Percentiles rank a stretch among this genome's conserved stretches.
These are phyloP conservation scores for Artemia sinica DNA, from an alignment of 2,888 invertebrate genomes.

Conservation along the genomic window DNA sequence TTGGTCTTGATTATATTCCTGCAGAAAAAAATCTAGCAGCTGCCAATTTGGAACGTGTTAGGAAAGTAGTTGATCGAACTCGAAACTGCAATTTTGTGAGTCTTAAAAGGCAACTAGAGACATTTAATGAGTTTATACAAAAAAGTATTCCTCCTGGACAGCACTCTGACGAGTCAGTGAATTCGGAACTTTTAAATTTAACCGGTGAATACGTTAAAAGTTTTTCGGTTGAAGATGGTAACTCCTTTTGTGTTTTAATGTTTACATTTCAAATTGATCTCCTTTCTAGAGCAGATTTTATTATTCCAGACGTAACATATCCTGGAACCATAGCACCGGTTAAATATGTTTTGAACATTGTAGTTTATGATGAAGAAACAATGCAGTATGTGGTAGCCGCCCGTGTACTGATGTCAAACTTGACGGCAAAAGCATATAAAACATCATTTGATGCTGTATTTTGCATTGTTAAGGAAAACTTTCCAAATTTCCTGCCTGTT, in stretches of 20 bases:
- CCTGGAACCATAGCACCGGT: too few relatives aligned
- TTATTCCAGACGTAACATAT: not conserved
- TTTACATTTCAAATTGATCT: not conserved
- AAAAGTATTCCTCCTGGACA: not conserved
- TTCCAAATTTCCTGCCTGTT: not conserved
- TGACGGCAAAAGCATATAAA: not conserved
- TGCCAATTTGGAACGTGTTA: not conserved
- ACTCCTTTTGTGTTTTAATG: not conserved
- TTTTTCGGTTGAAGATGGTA: not conserved
- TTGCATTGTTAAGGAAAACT: not conserved
- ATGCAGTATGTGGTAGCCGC: not conserved
- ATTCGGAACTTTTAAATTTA: not conserved
- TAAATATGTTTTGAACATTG: too few relatives aligned
- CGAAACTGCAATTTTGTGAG: not conserved
- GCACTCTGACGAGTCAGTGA: not conserved
- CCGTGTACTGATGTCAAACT: not conserved
- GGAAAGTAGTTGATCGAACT: not conserved
- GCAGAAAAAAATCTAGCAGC: not conserved
- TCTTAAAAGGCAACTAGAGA: conserved; percentile 7
- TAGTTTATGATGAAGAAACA: not conserved
- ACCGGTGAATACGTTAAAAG: not conserved
- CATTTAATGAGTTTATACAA: not conserved
- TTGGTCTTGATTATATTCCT: not conserved
- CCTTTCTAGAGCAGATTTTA: not conserved
- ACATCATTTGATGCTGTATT: not conserved